A percentile compares a stretch with the other conserved stretches of the same genome.
Evolutionary conservation across 2,797 vertebrate genomes (phyloP).

Genomic region (Falco cherrug): DNA sequence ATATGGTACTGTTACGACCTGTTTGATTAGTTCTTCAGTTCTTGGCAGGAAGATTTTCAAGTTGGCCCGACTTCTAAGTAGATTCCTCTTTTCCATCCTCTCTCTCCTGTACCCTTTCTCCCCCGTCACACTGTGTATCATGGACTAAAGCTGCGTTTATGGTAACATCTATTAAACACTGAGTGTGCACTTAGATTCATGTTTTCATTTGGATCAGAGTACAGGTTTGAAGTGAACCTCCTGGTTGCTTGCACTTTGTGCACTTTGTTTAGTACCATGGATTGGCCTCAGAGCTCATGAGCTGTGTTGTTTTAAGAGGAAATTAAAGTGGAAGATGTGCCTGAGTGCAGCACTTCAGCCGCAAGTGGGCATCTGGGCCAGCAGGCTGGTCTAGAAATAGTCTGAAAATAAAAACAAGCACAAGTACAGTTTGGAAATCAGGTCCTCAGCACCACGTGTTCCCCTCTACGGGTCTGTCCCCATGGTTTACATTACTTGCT

Average conservation of each 20-base stretch:
- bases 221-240: neutral
- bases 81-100: neutral
- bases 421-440: neutral
- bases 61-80: neutral
- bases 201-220: neutral
- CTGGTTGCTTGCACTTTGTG: neutral
- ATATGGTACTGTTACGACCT: neutral
- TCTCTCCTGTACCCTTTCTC: neutral
- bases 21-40: slow-evolving; percentile 12
- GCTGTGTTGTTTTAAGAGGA: neutral
- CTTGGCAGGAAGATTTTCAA: slow-evolving; percentile 3
- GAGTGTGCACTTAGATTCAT: neutral
- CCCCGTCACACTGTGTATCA: neutral
- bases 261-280: neutral
- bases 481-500: neutral
- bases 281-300: neutral
- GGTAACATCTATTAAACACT: neutral
- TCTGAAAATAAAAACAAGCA: neutral
- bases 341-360: neutral
- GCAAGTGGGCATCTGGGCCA: neutral
- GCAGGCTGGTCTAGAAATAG: neutral
- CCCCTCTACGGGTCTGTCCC: neutral
- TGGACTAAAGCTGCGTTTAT: neutral
- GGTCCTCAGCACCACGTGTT: neutral
- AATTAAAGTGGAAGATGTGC: neutral